Evolutionary conservation across 2,797 vertebrate genomes (phyloP), one percentile per base, ranked within the genome.

Genomic region (Heliangelus exortis): DNA sequence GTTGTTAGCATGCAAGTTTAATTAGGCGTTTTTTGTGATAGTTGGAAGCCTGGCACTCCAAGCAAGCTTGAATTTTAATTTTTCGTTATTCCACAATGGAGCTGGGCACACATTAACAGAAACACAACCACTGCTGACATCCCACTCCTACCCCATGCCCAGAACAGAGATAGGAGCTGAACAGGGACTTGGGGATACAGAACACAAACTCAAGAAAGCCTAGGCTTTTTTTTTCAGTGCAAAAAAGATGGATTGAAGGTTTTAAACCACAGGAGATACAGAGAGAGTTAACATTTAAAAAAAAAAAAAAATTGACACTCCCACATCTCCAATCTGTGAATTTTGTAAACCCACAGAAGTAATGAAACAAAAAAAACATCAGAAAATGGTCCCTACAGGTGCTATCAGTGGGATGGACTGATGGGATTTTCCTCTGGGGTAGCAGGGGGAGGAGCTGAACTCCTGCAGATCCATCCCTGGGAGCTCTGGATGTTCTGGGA

Each of bases 331-430:
- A 12, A 4, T 20, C 15, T 1, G 29, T 43, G 76, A 59, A 51
- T 41, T 80, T 50, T 48, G 57, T 31, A 45, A 71, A 71, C 45
- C 12, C 47, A 29, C 33, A 43, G 80, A 23, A 53, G 47, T 31
- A 33, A 53, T 3, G 29, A 45, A 53, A 74, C 53, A 7, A 17
- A 34, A 17, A 34, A 39, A 41, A 15, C 39, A 15, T 41, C 57
- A 7, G 4, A 5, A 17, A 34, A 39, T 2, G 13, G 7, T 4
- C 34, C 53, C 0, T 2, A 4, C 0, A 0, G 25, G n/a, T 12
- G 23, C 61, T 29, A 5, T 4, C 41, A 6, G 0, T 0, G 33
- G 57, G 61, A 28, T 15, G 47, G 22, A 31, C 23, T 10, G 5
- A 25, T 0, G 17, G 36, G n/a, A 28, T 54, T 48, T 45, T 16